Evolutionary conservation across 2,888 invertebrate genomes (phyloP).

Genomic region (Dicranocentrus wangi): DNA sequence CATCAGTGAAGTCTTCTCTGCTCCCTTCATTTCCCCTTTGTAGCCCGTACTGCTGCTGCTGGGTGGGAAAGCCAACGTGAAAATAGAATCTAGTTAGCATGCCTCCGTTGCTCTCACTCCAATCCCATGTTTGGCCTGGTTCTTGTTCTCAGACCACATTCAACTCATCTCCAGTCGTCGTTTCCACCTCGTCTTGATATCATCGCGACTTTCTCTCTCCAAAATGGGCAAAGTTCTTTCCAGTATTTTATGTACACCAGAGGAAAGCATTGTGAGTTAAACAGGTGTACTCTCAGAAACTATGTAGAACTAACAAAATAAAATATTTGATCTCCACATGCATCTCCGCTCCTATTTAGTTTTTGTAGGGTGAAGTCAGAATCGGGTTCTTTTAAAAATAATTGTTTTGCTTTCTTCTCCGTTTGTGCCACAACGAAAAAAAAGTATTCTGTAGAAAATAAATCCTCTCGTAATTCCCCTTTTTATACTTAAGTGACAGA

Average conservation of each 20-base stretch:
- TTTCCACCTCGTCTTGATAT: constrained; percentile 59
- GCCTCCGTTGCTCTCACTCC: constrained; percentile 6
- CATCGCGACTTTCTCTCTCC: constrained; percentile 58
- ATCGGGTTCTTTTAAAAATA: constrained; percentile 7
- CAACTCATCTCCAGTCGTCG: constrained; percentile 63
- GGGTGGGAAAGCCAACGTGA: constrained; percentile 27
- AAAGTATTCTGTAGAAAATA: too few relatives aligned
- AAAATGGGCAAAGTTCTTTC: too few relatives aligned
- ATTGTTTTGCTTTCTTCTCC: constrained; percentile 5
- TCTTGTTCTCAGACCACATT: constrained; percentile 54
- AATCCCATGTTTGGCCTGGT: constrained; percentile 33
- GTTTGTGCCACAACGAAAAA: too few relatives aligned
- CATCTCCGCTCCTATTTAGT: too few relatives aligned
- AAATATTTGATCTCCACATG: too few relatives aligned
- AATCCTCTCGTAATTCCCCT: constrained; percentile 12
- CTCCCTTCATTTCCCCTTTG: constrained; percentile 8
- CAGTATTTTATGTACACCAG: too few relatives aligned
- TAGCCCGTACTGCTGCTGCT: constrained; percentile 17
- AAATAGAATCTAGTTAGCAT: constrained; percentile 23
- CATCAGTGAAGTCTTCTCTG: not conserved
- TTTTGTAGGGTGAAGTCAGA: too few relatives aligned
- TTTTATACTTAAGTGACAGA: constrained; percentile 42
- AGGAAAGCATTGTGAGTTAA: too few relatives aligned
- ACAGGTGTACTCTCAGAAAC: too few relatives aligned
- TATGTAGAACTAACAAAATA: too few relatives aligned